Percentiles rank a stretch among this genome's conserved stretches.
Conservation (phyloP, 2,797 vertebrate species). For the Xenentodon cancila region DNA sequence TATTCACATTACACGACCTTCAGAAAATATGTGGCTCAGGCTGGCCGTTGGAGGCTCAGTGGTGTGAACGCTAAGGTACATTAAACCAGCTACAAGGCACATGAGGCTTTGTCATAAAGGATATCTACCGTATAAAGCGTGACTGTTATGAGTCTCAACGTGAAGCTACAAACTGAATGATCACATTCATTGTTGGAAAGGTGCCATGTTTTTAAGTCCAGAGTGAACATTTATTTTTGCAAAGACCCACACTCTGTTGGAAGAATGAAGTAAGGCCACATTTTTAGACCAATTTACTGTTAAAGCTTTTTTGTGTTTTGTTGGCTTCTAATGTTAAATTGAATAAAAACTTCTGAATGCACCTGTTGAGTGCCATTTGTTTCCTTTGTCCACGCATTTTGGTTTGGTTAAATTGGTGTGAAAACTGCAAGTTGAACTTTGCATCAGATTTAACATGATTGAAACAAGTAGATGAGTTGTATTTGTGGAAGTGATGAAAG, state of each 20-base stretch:
- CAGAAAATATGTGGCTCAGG: constrained; percentile 36
- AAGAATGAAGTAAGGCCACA: neutral
- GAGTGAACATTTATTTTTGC: constrained; percentile 23
- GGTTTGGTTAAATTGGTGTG: too few species aligned
- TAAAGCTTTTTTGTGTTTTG: neutral
- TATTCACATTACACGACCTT: constrained; percentile 66
- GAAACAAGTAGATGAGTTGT: too few species aligned
- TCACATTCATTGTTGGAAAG: constrained; percentile 24
- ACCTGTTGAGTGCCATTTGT: too few species aligned
- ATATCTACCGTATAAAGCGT: constrained; percentile 41
- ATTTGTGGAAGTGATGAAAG: too few species aligned
- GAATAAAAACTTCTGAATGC: too few species aligned
- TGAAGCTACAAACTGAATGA: constrained; percentile 30
- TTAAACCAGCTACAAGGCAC: constrained; percentile 68
- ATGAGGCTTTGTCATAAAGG: constrained; percentile 53
- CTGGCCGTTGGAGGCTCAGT: constrained; percentile 56
- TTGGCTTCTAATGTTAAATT: too few species aligned
- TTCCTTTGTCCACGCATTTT: too few species aligned
- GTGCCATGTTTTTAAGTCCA: constrained; percentile 28
- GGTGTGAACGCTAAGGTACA: constrained; percentile 63
- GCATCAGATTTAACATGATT: too few species aligned
- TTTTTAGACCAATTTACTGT: neutral
- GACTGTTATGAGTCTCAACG: constrained; percentile 38
- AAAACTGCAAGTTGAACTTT: too few species aligned
- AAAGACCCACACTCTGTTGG: constrained; percentile 8